These are phyloP conservation scores for Semotilus atromaculatus DNA, from an alignment of 2,797 vertebrate genomes.

Conservation along the genomic window DNA sequence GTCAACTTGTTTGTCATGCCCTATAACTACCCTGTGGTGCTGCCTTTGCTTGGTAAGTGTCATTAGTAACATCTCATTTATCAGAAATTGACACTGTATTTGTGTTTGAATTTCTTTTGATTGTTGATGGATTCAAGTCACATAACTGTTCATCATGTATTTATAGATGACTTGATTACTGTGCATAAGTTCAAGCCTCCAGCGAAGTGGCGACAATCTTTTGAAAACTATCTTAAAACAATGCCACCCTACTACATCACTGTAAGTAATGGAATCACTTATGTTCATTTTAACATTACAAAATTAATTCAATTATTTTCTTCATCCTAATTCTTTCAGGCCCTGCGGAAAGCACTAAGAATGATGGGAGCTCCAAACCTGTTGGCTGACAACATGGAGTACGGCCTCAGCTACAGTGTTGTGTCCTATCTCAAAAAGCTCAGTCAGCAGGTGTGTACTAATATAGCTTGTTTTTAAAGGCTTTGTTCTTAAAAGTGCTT, in stretches of 20 bases:
- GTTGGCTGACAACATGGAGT: constrained; percentile 96
- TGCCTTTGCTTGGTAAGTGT: constrained; percentile 90
- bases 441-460: constrained; percentile 91
- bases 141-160: not conserved
- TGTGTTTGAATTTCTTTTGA: not conserved
- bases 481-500: not conserved
- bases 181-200: constrained; percentile 99
- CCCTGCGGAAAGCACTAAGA: constrained; percentile 97
- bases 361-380: constrained; percentile 99
- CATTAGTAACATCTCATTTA: not conserved
- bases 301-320: not conserved
- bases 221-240: constrained; percentile 98
- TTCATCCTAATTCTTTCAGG: constrained; percentile 73
- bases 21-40: constrained; percentile 96
- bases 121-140: not conserved
- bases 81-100: not conserved
- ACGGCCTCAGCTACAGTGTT: constrained; percentile 97
- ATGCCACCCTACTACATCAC: constrained; percentile 96
- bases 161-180: constrained; percentile 95
- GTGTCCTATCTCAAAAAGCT: constrained; percentile 99
- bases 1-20: constrained; percentile 99
- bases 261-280: constrained; percentile 77
- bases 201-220: constrained; percentile 95
- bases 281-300: not conserved
- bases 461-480: not conserved